Evolutionary conservation across 2,797 vertebrate species (phyloP).

Genomic region (Syndactyla subalaris): DNA sequence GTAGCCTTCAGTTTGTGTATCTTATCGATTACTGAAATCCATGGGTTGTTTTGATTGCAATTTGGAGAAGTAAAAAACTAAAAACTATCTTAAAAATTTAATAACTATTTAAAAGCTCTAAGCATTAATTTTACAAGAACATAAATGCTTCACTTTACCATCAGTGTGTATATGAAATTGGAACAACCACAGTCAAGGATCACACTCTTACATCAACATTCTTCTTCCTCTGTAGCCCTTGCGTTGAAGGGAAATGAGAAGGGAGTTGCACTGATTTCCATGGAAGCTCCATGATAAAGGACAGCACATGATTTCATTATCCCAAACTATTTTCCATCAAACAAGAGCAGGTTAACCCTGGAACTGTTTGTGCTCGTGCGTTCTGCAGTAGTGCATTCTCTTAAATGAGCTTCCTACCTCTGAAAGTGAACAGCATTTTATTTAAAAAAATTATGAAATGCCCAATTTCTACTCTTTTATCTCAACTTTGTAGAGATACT

Average conservation of each 20-base stretch:
- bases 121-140: neutral
- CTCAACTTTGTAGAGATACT: neutral
- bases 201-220: neutral
- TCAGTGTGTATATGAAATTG: neutral
- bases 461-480: neutral
- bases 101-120: neutral
- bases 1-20: neutral
- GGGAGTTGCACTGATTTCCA: neutral
- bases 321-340: neutral
- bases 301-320: neutral
- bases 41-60: neutral
- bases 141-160: neutral
- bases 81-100: neutral
- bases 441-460: neutral
- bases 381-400: neutral
- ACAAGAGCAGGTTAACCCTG: neutral
- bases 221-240: neutral
- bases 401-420: slow-evolving; percentile 33
- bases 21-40: neutral
- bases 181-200: neutral
- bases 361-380: neutral
- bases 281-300: neutral
- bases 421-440: neutral
- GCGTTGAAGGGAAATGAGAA: neutral
- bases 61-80: neutral